phyloP scores from a whole-genome alignment of 2,888 invertebrate genomes.

The Parnassius smintheus region DNA sequence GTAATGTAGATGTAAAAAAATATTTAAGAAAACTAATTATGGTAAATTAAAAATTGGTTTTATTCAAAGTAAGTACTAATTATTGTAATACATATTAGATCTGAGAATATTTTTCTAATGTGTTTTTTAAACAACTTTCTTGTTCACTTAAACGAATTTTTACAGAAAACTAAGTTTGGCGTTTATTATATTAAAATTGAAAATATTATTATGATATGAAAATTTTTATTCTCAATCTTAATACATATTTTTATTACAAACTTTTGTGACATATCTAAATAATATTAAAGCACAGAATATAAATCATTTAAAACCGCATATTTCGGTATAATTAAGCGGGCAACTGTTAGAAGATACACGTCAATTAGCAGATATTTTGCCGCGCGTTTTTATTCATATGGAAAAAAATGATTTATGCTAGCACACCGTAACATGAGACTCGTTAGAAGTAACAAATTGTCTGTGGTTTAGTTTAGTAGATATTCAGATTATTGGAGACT shows the following conservation, averaged over 20 bases:
- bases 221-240: too few relatives aligned
- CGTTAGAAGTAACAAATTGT: constrained; percentile 74
- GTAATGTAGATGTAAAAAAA: too few relatives aligned
- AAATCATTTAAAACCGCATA: constrained; percentile 33
- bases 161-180: too few relatives aligned
- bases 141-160: too few relatives aligned
- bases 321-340: constrained; percentile 38
- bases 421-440: constrained; percentile 63
- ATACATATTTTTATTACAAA: too few relatives aligned
- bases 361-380: constrained; percentile 78
- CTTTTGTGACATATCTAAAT: constrained; percentile 3
- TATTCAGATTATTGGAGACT: constrained; percentile 26
- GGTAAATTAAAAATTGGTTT: too few relatives aligned
- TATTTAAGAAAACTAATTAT: neutral
- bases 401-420: constrained; percentile 73
- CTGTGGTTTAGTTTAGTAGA: constrained; percentile 52
- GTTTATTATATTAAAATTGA: too few relatives aligned
- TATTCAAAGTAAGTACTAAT: too few relatives aligned
- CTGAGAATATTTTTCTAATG: too few relatives aligned
- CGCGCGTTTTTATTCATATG: constrained; percentile 50
- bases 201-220: too few relatives aligned
- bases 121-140: too few relatives aligned
- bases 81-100: too few relatives aligned
- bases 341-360: constrained; percentile 66
- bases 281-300: constrained; percentile 25